These are phyloP conservation scores for Verasper variegatus DNA, from an alignment of 2,113 vertebrate genomes.

Conservation along the genomic window DNA sequence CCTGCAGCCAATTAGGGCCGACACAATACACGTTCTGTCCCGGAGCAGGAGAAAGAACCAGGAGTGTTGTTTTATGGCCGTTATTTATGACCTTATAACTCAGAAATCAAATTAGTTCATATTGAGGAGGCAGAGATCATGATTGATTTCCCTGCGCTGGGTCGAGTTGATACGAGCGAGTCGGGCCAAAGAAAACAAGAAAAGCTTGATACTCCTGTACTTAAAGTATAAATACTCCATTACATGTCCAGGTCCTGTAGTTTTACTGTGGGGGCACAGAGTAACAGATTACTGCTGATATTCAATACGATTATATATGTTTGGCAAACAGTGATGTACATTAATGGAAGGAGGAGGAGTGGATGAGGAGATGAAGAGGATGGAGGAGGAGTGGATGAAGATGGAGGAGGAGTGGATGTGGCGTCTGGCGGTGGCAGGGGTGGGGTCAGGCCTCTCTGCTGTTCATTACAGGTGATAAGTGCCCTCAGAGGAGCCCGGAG, in stretches of 20 bases:
- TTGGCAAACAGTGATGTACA: too few relatives aligned
- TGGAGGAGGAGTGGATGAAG: not conserved
- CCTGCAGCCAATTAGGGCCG: conserved; percentile 78
- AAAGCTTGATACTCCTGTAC: not conserved
- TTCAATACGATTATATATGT: too few relatives aligned
- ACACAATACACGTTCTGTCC: conserved; percentile 77
- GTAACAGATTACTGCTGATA: too few relatives aligned
- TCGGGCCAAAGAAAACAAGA: conserved; percentile 75
- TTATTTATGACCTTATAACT: conserved; percentile 83
- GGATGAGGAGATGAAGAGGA: too few relatives aligned
- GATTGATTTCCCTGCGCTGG: conserved; percentile 66
- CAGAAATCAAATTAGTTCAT: conserved; percentile 82
- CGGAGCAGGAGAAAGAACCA: not conserved
- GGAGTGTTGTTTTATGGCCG: conserved; percentile 73
- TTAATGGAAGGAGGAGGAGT: not conserved
- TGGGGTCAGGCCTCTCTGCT: conserved; percentile 42
- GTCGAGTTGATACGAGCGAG: conserved; percentile 15
- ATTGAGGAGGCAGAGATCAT: conserved; percentile 62
- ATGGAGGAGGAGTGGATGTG: not conserved
- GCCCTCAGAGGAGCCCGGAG: conserved; percentile 66
- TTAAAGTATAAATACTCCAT: too few relatives aligned
- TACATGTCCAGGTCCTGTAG: too few relatives aligned
- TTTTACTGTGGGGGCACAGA: too few relatives aligned
- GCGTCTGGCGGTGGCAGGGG: conserved; percentile 15
- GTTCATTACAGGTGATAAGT: conserved; percentile 80